A percentile compares a stretch with the other conserved stretches of the same genome.
Conservation (phyloP, 2,113 vertebrate genomes). For the Rhinolophus sinicus region DNA sequence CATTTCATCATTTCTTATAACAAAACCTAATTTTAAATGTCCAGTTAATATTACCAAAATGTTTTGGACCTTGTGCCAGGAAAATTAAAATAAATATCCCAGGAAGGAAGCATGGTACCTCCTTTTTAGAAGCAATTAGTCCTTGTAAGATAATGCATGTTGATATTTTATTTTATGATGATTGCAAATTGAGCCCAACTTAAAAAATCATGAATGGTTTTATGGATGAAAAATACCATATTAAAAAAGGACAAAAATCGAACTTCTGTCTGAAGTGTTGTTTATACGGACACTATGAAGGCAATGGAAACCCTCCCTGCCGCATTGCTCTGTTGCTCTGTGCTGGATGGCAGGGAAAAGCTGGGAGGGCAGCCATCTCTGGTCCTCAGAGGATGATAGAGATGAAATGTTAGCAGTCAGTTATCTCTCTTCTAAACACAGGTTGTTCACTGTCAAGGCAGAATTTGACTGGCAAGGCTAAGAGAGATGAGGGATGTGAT, state of each 20-base stretch:
- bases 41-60: neutral
- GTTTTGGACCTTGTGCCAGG: neutral
- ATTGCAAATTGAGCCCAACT: neutral
- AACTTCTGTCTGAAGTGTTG: neutral
- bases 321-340: rapidly evolving
- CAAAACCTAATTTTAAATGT: slow-evolving; percentile 23
- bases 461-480: neutral
- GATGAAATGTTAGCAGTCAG: neutral
- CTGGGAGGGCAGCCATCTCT: neutral
- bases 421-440: neutral
- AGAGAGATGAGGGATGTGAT: neutral
- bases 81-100: neutral
- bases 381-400: neutral
- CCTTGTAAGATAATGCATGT: neutral
- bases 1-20: neutral
- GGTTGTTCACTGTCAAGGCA: neutral
- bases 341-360: neutral
- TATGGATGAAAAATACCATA: neutral
- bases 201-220: neutral
- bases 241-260: neutral
- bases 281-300: rapidly evolving
- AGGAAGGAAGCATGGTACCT: neutral
- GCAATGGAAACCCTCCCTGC: rapidly evolving
- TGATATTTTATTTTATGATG: neutral
- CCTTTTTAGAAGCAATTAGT: neutral